Base-by-base conservation (phyloP, 2,797 vertebrate species). In the Pteronotus mesoamericanus region DNA sequence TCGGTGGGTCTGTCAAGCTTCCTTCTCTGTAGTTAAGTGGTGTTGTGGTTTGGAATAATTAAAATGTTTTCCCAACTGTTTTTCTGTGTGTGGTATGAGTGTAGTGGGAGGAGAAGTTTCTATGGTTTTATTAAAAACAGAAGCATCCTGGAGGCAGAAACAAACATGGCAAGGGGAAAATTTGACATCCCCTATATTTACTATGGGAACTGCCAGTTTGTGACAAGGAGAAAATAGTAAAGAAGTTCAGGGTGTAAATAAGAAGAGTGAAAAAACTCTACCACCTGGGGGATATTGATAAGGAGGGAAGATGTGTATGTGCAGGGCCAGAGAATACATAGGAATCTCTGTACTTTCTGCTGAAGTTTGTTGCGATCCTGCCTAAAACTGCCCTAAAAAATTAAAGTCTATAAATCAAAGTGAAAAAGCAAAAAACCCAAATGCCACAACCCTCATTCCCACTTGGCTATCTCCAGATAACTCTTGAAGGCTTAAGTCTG, bases 81-180 rank as follows among this genome's bases (percentile, higher is more conserved):
- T 82, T 89, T 44, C 82, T 77, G 39, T 89, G 32, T 92, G 84
- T 42, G 44, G 61, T 86, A 21, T 32, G 34, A 79, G 42, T 24
- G 29, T 37, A 53, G 48, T 92, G 29, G 69, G 59, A 89, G 22
- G 61, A 74, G 87, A 75, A 51, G 15, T 11, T 64, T 75, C 44
- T 66, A 42, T 61, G 77, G 74, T 74, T 95, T 94, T 51, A 64
- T 72, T 57, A 44, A 96, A 95, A 95, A 86, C 22, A 88, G 66
- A 93, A 84, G 24, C 32, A 24, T 32, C 15, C 69, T 2, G 9
- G 72, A 74, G 66, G 29, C 44, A 74, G 72, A 90, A 59, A 46
- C 80, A 88, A 96, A 85, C 57, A 89, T 0, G 46, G 3, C 34
- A 61, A 44, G 32, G 37, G 83, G 51, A 86, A 92, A 86, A 74